Base-by-base conservation (phyloP, 2,888 invertebrate species). In the Herminia tarsipennalis region DNA sequence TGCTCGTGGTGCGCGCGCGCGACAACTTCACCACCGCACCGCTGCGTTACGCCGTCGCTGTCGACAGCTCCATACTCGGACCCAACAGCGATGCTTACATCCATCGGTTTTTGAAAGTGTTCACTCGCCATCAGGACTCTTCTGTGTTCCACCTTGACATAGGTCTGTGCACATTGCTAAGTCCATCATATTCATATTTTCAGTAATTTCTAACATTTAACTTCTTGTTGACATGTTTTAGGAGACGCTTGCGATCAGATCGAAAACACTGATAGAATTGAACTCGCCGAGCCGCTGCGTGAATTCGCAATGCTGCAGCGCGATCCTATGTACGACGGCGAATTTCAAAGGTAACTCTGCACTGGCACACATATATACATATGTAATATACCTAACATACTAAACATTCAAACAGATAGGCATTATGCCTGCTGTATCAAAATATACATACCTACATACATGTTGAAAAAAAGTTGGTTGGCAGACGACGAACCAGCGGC, bases 21-120 rank as follows among this genome's bases (percentile, higher is more conserved):
- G 74, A 71, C 51, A 74, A 69, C 57, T 40, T 16, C 53, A 70
- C 66, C 44, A 60, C 71, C 12, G 56, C 73, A 28, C 88, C 88
- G 9, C 66, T 85, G 35, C 70, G 65, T 81, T 90, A 89, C 69
- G 63, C 76, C 1, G 85, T 89, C 54, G 41, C 60, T 1, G 80
- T 86, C 39, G 85, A 89, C 77, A 88, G 88, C 61, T 85, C 88
- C 1, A 66, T 78, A 61, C 77, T 90, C 57, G 89, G 89, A 21
- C 48, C 69, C 16, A 64, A 69, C 58, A 62, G 75, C 61, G 90
- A 90, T 63, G 69, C 76, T 16, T 86, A 87, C 73, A 73, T 76
- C 66, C 88, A 88, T 51, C 70, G 73, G 34, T 90, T 85, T 75
- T 49, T 55, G 24, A 75, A 75, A 40, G 78, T 79, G 22, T 48